phyloP scores from a whole-genome alignment of 1,140 invertebrate genomes.

The Euura saliciscinereae region DNA sequence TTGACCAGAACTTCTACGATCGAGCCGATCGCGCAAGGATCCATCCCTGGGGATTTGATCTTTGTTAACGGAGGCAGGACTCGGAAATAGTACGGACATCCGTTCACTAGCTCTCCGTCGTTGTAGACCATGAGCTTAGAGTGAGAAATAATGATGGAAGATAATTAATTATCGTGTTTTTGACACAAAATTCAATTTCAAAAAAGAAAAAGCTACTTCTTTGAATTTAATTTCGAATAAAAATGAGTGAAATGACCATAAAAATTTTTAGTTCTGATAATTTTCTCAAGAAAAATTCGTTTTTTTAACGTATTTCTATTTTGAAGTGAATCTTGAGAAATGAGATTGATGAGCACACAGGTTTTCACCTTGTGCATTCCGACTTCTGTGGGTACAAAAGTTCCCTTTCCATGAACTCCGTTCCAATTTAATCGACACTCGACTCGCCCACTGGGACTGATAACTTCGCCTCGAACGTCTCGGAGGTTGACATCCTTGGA shows the following conservation, averaged over 20 bases:
- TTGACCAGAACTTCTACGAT: constrained; percentile 95
- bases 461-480: constrained; percentile 82
- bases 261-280: too few relatives aligned
- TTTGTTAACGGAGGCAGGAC: constrained; percentile 84
- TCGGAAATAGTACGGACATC: constrained; percentile 81
- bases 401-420: constrained; percentile 76
- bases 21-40: constrained; percentile 91
- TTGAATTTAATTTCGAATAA: too few relatives aligned
- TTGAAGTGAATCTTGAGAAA: constrained; percentile 19
- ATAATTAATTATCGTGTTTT: too few relatives aligned
- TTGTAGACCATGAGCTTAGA: constrained; percentile 68
- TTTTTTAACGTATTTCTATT: constrained; percentile 4
- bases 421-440: constrained; percentile 68
- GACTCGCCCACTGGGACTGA: constrained; percentile 73
- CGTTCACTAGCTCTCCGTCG: constrained; percentile 68
- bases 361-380: constrained; percentile 82
- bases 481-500: constrained; percentile 78
- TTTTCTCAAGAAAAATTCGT: background rate
- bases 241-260: too few relatives aligned
- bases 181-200: constrained; percentile 31
- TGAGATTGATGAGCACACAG: background rate
- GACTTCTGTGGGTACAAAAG: constrained; percentile 87
- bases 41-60: constrained; percentile 89
- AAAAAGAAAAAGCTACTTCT: background rate
- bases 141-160: too few relatives aligned